Evolutionary conservation across 2,113 vertebrate species (phyloP), one percentile per base, ranked within the genome.

Genomic region (Loxodonta africana): DNA sequence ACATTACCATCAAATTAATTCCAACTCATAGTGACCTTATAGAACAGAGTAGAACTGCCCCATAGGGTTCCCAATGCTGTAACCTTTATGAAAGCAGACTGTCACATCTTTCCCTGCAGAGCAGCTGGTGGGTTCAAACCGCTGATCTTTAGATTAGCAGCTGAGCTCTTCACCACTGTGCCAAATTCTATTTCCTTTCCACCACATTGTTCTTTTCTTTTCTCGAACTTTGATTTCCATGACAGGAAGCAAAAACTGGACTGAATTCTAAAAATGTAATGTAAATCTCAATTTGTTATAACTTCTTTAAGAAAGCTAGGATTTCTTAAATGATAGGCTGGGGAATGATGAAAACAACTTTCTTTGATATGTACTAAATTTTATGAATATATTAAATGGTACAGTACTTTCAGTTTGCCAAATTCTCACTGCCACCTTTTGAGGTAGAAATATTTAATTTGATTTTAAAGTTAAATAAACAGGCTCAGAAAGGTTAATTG

Each of bases 401-500:
- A 53, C 21, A 91, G 65, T 73, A 92, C 65, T 25, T 77, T 87
- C 91, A 89, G 44, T 11, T 46, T 86, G 67, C 74, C 78, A 89
- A 86, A 94, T 95, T 89, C 86, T 93, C 30, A 33, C 62, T 41
- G 1, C 37, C 73, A 86, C 28, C 25, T 93, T 96, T 90, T 91
- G 83, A 95, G 25, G 74, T 83, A 92, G 33, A 96, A 86, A 95
- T 88, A 96, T 93, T 94, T 96, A 93, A 97, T 95, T 94, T 96
- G 69, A 94, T 95, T 97, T 96, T 89, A 94, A 51, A 95, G 73
- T 74, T 86, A 74, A 97, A 90, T 94, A 95, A 96, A 93, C 65
- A 93, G 92, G 53, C 53, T 57, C 11, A 57, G 53, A 57, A 17
- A 57, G 53, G 12, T 57, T 57, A 57, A 57, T 57, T 96, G 78